A percentile compares a stretch with the other conserved stretches of the same genome.
phyloP scores from a whole-genome alignment of 1,140 invertebrate genomes.

The Pogonus chalceus region DNA sequence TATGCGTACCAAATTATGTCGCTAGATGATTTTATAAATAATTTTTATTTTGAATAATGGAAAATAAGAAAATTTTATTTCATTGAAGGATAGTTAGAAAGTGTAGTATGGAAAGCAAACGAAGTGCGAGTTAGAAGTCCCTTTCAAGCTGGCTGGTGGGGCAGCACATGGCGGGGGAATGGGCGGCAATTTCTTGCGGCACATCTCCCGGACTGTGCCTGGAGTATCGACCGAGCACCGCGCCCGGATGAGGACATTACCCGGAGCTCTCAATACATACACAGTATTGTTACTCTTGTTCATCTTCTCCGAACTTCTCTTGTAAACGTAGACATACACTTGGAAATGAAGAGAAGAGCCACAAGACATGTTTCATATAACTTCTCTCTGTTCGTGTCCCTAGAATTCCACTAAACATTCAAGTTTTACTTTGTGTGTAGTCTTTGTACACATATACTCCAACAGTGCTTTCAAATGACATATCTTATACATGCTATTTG shows the following conservation, averaged over 20 bases:
- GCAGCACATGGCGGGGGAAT: neutral
- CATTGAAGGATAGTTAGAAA: neutral
- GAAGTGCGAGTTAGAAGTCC: no score
- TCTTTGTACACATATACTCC: no score
- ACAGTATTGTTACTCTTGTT: conserved; percentile 24
- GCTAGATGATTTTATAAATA: neutral
- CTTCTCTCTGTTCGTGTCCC: no score
- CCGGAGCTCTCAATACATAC: conserved; percentile 30
- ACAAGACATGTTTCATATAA: no score
- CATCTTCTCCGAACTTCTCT: no score
- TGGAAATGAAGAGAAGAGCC: no score
- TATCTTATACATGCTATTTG: no score
- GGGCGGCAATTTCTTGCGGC: conserved; percentile 6
- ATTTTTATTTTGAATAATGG: neutral
- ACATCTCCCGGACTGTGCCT: conserved; percentile 5
- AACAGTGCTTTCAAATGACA: no score
- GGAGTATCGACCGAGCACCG: conserved; percentile 21
- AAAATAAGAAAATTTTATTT: no score
- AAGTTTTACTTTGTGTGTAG: no score
- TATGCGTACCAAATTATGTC: neutral
- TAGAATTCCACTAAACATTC: no score
- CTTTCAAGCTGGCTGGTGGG: neutral
- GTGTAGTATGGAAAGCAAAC: neutral
- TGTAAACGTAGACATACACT: no score
- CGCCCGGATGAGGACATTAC: conserved; percentile 33